Percentiles rank a stretch among this genome's conserved stretches.
These are phyloP conservation scores for Sigmodon hispidus DNA, from an alignment of 2,113 vertebrate genomes.

Conservation along the genomic window DNA sequence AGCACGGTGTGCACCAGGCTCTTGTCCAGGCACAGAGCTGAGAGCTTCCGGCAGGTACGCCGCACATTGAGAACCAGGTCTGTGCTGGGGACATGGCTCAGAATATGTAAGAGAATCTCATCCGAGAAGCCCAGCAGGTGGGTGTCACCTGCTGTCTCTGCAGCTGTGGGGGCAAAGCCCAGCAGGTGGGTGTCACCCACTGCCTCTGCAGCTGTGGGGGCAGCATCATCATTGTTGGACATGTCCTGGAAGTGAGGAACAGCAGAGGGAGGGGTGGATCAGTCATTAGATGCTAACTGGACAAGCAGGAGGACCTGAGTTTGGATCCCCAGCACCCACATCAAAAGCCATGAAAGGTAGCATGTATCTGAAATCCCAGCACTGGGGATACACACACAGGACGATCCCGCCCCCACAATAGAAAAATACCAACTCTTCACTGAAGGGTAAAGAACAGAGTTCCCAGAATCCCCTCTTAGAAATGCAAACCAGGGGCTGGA, in stretches of 20 bases:
- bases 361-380: background rate
- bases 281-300: background rate
- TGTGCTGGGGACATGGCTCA: constrained; percentile 91
- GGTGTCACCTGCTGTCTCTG: constrained; percentile 54
- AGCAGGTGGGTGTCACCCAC: constrained; percentile 87
- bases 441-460: background rate
- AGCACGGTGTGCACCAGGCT: constrained; percentile 91
- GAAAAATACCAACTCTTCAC: background rate
- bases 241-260: constrained; percentile 80
- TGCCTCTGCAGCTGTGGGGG: constrained; percentile 19
- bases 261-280: background rate
- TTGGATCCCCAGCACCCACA: background rate
- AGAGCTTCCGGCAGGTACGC: constrained; percentile 91
- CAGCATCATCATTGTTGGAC: constrained; percentile 77
- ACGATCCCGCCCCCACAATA: background rate
- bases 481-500: background rate
- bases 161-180: constrained; percentile 87
- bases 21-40: constrained; percentile 92
- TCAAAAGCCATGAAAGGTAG: no score
- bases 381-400: no score
- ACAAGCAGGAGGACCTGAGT: background rate
- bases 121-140: constrained; percentile 94
- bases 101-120: constrained; percentile 96
- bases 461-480: background rate
- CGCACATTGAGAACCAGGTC: constrained; percentile 93